Percentiles rank a stretch among this genome's conserved stretches.
Evolutionary conservation across 2,797 vertebrate species (phyloP).

Genomic region (Scolopax rusticola): DNA sequence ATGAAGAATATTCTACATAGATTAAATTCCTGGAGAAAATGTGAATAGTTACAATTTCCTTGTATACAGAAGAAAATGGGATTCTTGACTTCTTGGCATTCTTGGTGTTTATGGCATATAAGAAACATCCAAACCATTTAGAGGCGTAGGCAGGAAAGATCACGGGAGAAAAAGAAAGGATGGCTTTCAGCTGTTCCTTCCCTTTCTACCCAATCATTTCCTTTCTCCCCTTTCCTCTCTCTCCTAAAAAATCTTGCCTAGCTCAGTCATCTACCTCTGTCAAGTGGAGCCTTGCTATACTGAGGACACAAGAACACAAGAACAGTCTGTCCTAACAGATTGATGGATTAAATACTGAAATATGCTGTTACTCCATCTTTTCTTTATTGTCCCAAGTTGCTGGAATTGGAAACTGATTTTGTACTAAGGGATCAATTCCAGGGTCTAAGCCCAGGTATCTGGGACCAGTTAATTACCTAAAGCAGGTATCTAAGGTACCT

Average conservation of each 20-base stretch:
- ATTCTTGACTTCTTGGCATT: constrained; percentile 15
- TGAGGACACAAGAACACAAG: not conserved
- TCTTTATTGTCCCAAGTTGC: not conserved
- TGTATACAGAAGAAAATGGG: not conserved
- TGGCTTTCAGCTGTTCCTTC: constrained; percentile 4
- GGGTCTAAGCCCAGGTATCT: not conserved
- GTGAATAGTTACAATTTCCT: not conserved
- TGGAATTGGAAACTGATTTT: not conserved
- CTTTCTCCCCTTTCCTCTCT: not conserved
- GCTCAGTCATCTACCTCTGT: not conserved
- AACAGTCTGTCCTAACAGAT: not conserved
- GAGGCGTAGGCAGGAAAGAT: not conserved
- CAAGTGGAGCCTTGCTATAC: not conserved
- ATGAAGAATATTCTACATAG: not conserved
- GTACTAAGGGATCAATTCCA: not conserved
- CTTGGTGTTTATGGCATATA: not conserved
- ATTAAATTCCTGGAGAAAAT: not conserved
- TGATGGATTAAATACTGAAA: not conserved
- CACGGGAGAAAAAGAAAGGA: not conserved
- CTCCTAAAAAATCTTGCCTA: not conserved
- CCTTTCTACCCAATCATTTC: not conserved
- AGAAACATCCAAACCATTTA: constrained; percentile 26
- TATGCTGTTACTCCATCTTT: not conserved
- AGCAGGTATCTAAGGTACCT: not conserved
- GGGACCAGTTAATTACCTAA: not conserved